Conservation (phyloP, 2,797 vertebrate species). For the Alectoris magna region DNA sequence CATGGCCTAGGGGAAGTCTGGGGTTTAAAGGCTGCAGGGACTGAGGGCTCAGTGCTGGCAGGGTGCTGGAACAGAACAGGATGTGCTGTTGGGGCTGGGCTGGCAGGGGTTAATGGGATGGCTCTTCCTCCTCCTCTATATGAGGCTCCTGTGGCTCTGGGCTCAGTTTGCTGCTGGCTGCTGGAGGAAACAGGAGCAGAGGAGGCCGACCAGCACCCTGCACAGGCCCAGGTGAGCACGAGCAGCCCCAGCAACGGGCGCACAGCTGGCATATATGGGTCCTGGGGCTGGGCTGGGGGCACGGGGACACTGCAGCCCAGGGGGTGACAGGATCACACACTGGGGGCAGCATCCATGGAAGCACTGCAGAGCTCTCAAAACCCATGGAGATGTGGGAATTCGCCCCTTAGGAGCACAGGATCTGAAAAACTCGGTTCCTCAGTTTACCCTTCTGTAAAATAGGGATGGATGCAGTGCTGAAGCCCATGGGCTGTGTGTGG, state of each 20-base stretch:
- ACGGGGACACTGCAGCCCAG: fast-evolving
- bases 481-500: background rate
- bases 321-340: background rate
- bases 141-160: background rate
- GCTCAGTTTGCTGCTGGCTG: background rate
- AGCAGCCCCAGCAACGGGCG: background rate
- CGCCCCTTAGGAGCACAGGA: background rate
- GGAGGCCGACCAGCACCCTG: background rate
- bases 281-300: background rate
- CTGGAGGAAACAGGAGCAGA: background rate
- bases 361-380: fast-evolving
- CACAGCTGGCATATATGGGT: fast-evolving
- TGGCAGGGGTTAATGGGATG: slow-evolving; percentile 37
- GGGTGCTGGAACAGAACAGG: background rate
- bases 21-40: background rate
- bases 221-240: slow-evolving; percentile 21
- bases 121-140: slow-evolving; percentile 54
- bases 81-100: background rate
- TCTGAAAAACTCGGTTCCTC: fast-evolving
- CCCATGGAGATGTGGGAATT: background rate
- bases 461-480: fast-evolving
- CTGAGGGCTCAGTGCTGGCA: background rate
- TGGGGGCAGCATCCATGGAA: background rate
- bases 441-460: background rate
- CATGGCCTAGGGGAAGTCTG: background rate